Evolutionary conservation across 1,140 invertebrate genomes (phyloP), one percentile per base, ranked within the genome.

Genomic region (Leptinotarsa undecemlineata): DNA sequence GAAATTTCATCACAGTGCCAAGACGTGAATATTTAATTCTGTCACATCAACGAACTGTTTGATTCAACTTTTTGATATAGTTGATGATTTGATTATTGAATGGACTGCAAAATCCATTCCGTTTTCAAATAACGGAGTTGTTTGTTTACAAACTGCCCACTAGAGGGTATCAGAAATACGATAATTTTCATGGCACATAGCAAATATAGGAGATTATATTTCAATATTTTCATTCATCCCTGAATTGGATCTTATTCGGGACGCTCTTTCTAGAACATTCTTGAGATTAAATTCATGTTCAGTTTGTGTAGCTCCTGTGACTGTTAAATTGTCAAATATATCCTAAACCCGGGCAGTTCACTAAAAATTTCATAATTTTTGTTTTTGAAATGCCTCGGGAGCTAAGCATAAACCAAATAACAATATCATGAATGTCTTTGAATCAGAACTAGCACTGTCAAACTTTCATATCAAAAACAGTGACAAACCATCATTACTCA

Each of bases 301-400:
- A 26, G 75, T 62, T 67, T 79, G 72, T 67, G 26, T 77, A 48
- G 69, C 51, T 4, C 71, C 82, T 57, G 72, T 74, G 60, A 85
- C 75, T 57, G 80, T 75, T 13, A 84, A 69, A 76, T 84, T 77
- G 74, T 84, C 81, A 76, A 82, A 81, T 83, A 82, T 47, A 82
- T 74, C 13, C 26, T 66, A 21, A 83, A 76, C 19, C 77, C 78
- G 23, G 48, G 20, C 19, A 83, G 78, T 42, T 78, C 76, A 19
- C 77, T 71, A 78, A 84, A 82, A 14, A 78, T 26, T 69, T 78
- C 77, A 76, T 15, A 69, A 68, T 74, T 75, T 66, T 77, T 74
- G 20, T 51, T 47, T 71, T 80, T n/a, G 81, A 69, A 80, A 82
- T 21, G 80, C 75, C 71, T 81, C 78, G 11, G 72, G 68, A 20